phyloP scores from a whole-genome alignment of 2,797 vertebrate species.

The Coendou prehensilis region DNA sequence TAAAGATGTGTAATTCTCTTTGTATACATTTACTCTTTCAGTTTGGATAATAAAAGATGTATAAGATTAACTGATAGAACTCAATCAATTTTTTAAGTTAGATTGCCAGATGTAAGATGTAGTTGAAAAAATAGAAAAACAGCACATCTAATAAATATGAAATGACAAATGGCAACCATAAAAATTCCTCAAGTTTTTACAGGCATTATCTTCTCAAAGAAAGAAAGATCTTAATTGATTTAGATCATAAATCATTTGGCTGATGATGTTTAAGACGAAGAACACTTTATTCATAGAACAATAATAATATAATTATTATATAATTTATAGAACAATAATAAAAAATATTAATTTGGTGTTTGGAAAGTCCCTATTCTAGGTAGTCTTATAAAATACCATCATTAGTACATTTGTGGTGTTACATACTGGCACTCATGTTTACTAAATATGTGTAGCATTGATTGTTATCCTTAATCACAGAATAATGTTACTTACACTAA shows the following conservation, averaged over 20 bases:
- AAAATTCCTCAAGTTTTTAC: slow-evolving; percentile 64
- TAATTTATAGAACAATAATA: slow-evolving; percentile 58
- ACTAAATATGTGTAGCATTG: slow-evolving; percentile 69
- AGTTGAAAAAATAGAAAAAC: background rate
- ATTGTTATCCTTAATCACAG: slow-evolving; percentile 81
- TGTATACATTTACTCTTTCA: slow-evolving; percentile 53
- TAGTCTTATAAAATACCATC: slow-evolving; percentile 74
- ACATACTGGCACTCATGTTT: slow-evolving; percentile 65
- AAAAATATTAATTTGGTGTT: slow-evolving; percentile 74
- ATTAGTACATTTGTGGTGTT: slow-evolving; percentile 63
- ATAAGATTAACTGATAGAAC: background rate
- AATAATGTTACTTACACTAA: slow-evolving; percentile 82
- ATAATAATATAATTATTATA: too few species aligned
- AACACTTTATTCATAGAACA: slow-evolving; percentile 69
- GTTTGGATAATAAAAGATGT: slow-evolving; percentile 16
- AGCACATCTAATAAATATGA: slow-evolving; percentile 67
- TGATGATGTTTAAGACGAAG: slow-evolving; percentile 80
- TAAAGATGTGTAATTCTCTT: background rate
- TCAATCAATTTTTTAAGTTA: background rate
- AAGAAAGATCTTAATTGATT: slow-evolving; percentile 80
- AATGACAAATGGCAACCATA: slow-evolving; percentile 69
- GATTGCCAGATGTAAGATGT: slow-evolving; percentile 11
- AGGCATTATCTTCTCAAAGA: slow-evolving; percentile 76
- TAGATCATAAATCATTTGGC: slow-evolving; percentile 79
- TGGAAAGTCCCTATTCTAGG: slow-evolving; percentile 72